Conservation (phyloP, 35 echinoderm and acorn worm species). For the Amphiura filiformis region DNA sequence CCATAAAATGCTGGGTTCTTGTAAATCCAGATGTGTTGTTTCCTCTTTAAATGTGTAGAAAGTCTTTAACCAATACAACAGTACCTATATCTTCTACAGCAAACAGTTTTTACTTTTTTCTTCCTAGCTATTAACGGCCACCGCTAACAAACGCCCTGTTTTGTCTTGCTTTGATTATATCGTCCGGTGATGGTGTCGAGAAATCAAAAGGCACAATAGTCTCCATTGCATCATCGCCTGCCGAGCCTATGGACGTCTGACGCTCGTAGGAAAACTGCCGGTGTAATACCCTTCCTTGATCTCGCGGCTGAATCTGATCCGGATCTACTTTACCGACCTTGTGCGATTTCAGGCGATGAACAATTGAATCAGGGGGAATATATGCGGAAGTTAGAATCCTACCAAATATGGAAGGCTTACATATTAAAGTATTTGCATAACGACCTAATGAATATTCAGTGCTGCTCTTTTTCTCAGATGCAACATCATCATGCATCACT, state of each 20-base stretch:
- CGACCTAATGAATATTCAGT: not conserved
- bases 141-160: slow-evolving; percentile 49
- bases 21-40: too few species aligned
- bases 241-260: slow-evolving; percentile 29
- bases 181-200: slow-evolving; percentile 84
- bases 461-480: not conserved
- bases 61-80: too few species aligned
- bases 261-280: slow-evolving; percentile 60
- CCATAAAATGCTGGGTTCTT: too few species aligned
- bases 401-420: slow-evolving; percentile 56
- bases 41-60: too few species aligned
- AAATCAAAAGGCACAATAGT: slow-evolving; percentile 80
- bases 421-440: not conserved
- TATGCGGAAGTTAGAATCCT: slow-evolving; percentile 31
- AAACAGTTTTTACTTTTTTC: too few species aligned
- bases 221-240: not conserved
- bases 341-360: not conserved
- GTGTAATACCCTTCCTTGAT: not conserved
- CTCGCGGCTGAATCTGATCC: not conserved
- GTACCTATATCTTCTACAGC: too few species aligned
- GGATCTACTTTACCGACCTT: not conserved
- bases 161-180: slow-evolving; percentile 68
- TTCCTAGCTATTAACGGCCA: too few species aligned
- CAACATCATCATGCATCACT: too few species aligned
- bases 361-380: not conserved